phyloP scores from a whole-genome alignment of 1,140 invertebrate genomes.

The Drosophila suzukii region DNA sequence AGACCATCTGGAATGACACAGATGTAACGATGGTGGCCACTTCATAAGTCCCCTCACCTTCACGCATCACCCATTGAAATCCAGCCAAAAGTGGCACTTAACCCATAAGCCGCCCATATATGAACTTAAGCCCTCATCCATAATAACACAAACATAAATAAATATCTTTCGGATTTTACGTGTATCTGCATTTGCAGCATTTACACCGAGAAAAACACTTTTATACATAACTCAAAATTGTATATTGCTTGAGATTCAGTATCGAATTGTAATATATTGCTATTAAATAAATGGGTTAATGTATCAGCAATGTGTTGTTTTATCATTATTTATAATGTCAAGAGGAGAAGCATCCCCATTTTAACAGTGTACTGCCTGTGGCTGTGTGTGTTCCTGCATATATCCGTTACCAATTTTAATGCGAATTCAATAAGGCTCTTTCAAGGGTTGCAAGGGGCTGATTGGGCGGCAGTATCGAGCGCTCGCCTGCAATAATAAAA shows the following conservation, averaged over 20 bases:
- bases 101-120: constrained; percentile 50
- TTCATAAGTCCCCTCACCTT: constrained; percentile 1
- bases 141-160: constrained; percentile 56
- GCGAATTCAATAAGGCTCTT: constrained; percentile 74
- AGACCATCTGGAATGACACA: background rate
- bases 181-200: constrained; percentile 43
- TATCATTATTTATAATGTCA: background rate
- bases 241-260: background rate
- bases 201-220: constrained; percentile 2
- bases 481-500: constrained; percentile 75
- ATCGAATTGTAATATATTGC: background rate
- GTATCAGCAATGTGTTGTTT: background rate
- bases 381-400: constrained; percentile 58
- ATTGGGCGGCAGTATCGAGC: constrained; percentile 12
- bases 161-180: constrained; percentile 42
- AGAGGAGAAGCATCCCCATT: background rate
- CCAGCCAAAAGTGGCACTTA: constrained; percentile 54
- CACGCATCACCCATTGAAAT: constrained; percentile 26
- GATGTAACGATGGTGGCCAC: background rate
- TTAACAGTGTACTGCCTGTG: constrained; percentile 4
- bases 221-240: background rate
- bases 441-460: constrained; percentile 20
- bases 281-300: constrained; percentile 1
- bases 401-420: constrained; percentile 81
- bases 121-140: constrained; percentile 37